A percentile compares a stretch with the other conserved stretches of the same genome.
Evolutionary conservation across 2,113 vertebrate species (phyloP).

Genomic region (Oncorhynchus kisutch): DNA sequence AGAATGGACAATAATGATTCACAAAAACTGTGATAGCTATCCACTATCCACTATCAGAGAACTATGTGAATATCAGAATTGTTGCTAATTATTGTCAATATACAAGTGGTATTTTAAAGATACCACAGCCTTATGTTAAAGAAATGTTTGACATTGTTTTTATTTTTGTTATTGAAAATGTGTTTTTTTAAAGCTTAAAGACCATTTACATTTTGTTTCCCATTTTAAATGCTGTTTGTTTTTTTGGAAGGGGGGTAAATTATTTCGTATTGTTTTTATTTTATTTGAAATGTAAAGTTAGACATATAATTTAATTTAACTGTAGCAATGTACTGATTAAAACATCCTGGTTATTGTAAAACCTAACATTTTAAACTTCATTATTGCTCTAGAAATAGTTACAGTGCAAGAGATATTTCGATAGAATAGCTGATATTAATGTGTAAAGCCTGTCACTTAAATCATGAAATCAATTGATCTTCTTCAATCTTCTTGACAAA

Average conservation of each 20-base stretch:
- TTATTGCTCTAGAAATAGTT: conserved; percentile 35
- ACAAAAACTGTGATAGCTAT: conserved; percentile 42
- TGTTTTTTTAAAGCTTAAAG: conserved; percentile 69
- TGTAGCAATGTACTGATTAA: conserved; percentile 57
- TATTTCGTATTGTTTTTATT: conserved; percentile 66
- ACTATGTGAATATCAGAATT: conserved; percentile 66
- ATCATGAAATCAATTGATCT: background rate
- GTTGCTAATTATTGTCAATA: conserved; percentile 60
- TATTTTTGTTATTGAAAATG: conserved; percentile 71
- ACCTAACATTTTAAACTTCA: conserved; percentile 37
- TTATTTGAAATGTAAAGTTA: conserved; percentile 65
- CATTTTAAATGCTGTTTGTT: conserved; percentile 44
- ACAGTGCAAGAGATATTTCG: conserved; percentile 38
- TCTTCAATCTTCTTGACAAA: conserved; percentile 25
- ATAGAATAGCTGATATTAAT: conserved; percentile 43
- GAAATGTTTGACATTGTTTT: conserved; percentile 73
- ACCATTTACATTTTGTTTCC: conserved; percentile 69
- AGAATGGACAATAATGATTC: conserved; percentile 38
- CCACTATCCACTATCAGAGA: conserved; percentile 57
- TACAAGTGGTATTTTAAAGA: conserved; percentile 70
- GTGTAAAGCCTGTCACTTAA: background rate
- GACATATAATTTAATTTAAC: conserved; percentile 68
- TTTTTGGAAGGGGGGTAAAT: conserved; percentile 52
- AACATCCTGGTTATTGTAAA: conserved; percentile 45
- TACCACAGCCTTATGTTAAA: conserved; percentile 74